These are phyloP conservation scores for Agriotes lineatus DNA, from an alignment of 2,888 invertebrate species.

Conservation along the genomic window DNA sequence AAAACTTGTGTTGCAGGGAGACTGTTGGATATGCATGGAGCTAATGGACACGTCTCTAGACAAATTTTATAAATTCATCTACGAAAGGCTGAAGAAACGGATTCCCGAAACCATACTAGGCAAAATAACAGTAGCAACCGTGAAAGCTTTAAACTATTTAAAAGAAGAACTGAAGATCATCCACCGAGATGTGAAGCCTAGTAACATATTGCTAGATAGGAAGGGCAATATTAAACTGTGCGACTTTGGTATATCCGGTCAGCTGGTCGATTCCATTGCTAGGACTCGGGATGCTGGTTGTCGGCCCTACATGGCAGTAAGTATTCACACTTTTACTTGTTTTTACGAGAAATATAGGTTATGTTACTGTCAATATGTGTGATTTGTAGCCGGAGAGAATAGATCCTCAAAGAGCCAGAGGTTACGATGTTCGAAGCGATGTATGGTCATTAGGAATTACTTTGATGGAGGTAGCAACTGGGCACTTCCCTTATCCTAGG, in stretches of 20 bases:
- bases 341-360: too few relatives aligned
- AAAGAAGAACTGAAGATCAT: slow-evolving; percentile 98
- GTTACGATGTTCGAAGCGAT: slow-evolving; percentile 97
- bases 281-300: slow-evolving; percentile 98
- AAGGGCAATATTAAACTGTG: slow-evolving; percentile 97
- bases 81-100: slow-evolving; percentile 85
- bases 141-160: slow-evolving; percentile 96
- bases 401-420: slow-evolving; percentile 88
- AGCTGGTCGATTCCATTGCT: slow-evolving; percentile 98
- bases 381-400: slow-evolving; percentile 93
- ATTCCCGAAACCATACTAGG: slow-evolving; percentile 97
- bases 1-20: too few relatives aligned
- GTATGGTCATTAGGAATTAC: slow-evolving; percentile 99
- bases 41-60: slow-evolving; percentile 97
- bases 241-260: slow-evolving; percentile 99
- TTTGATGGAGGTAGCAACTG: slow-evolving; percentile 96
- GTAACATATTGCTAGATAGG: slow-evolving; percentile 95
- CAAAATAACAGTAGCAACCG: slow-evolving; percentile 96
- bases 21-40: slow-evolving; percentile 99
- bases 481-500: slow-evolving; percentile 95
- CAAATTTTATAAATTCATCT: slow-evolving; percentile 96
- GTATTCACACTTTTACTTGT: slow-evolving; percentile 60
- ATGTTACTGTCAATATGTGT: too few relatives aligned
- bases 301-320: slow-evolving; percentile 98
- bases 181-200: slow-evolving; percentile 98